These are phyloP conservation scores for Laodelphax striatellus DNA, from an alignment of 1,140 invertebrate species.

Conservation along the genomic window DNA sequence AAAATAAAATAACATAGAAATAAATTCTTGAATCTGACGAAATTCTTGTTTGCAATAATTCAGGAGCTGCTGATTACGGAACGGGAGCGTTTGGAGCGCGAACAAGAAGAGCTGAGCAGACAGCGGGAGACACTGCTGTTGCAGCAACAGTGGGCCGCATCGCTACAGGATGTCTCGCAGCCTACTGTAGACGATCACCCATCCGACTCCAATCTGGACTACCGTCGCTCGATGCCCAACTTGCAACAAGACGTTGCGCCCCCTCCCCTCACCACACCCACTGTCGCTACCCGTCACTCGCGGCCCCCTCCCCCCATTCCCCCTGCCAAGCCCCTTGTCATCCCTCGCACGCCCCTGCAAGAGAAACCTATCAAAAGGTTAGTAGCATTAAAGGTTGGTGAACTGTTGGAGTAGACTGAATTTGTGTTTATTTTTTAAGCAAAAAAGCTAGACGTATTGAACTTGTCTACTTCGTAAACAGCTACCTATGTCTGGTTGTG, in stretches of 20 bases:
- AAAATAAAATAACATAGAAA: no score
- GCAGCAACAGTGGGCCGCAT: constrained; percentile 19
- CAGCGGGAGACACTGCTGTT: constrained; percentile 52
- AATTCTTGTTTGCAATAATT: background rate
- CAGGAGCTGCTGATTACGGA: constrained; percentile 30
- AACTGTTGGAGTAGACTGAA: no score
- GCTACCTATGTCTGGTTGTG: no score
- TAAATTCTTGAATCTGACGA: no score
- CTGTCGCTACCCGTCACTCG: constrained; percentile 29
- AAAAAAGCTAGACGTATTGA: no score
- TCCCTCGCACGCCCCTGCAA: background rate
- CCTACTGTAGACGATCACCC: background rate
- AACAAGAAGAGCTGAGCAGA: constrained; percentile 63
- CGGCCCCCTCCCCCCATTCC: constrained; percentile 37
- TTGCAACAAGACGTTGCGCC: constrained; percentile 34
- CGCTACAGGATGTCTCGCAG: constrained; percentile 3
- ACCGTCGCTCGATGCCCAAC: constrained; percentile 58
- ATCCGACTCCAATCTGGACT: constrained; percentile 26
- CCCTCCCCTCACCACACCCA: constrained; percentile 24
- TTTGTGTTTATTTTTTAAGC: no score
- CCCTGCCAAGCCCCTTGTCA: constrained; percentile 33
- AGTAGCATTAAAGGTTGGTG: background rate
- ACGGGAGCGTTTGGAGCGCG: constrained; percentile 57
- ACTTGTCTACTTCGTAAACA: no score
- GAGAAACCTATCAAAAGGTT: background rate